phyloP scores from a whole-genome alignment of 2,888 invertebrate species.

The Lymantria dispar region DNA sequence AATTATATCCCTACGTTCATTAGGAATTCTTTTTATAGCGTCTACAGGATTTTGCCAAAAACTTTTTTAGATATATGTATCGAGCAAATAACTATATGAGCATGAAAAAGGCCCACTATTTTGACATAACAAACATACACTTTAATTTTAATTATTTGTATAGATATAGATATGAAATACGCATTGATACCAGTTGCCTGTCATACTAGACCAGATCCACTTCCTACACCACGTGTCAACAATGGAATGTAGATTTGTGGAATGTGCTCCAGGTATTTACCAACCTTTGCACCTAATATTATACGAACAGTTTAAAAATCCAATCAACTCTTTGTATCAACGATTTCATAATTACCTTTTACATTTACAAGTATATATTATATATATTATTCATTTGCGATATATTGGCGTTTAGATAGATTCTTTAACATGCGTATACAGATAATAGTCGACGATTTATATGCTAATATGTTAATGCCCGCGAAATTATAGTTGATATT shows the following conservation, averaged over 20 bases:
- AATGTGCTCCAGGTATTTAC: constrained; percentile 28
- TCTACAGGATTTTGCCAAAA: too few species aligned
- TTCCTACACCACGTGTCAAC: constrained; percentile 41
- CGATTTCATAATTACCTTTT: constrained; percentile 3
- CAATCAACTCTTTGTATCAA: constrained; percentile 7
- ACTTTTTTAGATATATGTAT: too few species aligned
- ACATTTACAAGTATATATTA: constrained; percentile 7
- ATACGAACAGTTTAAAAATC: neutral
- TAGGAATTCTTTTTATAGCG: neutral
- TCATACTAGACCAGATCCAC: constrained; percentile 16
- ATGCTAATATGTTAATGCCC: constrained; percentile 42
- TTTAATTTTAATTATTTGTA: too few species aligned
- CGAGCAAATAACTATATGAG: too few species aligned
- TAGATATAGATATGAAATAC: constrained; percentile 19
- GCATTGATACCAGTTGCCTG: constrained; percentile 27
- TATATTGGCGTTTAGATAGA: constrained; percentile 15
- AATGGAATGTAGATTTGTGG: constrained; percentile 38
- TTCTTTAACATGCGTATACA: constrained; percentile 26
- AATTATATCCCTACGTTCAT: too few species aligned
- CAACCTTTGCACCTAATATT: constrained; percentile 7
- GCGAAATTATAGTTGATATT: constrained; percentile 41
- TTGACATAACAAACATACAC: too few species aligned
- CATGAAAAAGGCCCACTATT: too few species aligned
- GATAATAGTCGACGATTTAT: constrained; percentile 44
- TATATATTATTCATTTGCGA: constrained; percentile 28